Base-by-base conservation (phyloP, 2,113 vertebrate species). In the Lepus europaeus region DNA sequence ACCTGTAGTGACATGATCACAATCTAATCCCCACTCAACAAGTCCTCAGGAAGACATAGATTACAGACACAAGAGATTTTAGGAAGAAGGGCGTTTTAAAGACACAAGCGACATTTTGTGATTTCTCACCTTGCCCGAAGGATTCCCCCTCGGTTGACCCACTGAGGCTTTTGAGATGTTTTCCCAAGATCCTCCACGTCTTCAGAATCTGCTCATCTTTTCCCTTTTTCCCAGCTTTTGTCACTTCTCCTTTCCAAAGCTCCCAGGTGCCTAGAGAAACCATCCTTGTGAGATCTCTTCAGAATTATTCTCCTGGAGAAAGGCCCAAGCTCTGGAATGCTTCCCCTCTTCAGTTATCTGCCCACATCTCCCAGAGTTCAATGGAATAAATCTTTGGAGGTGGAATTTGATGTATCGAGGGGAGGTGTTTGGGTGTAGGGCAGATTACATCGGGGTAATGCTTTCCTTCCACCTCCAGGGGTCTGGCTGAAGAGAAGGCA, bases 401-500 rank as follows among this genome's bases (percentile, higher is more conserved):
- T 97, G 96, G 93, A 97, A 90, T 92, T 95, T 96, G 93, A 90
- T 92, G 64, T 95, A 77, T 90, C 79, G 4, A 97, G 94, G 96
- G 97, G 88, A 97, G 96, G 97, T 92, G 66, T 63, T 66, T 63
- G 93, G 96, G 97, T 79, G 51, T 33, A 90, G 94, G 93, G 94
- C 93, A 95, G 97, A 97, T 94, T 85, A 36, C 69, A 78, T 85
- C 51, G 33, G 36, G 86, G 84, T 97, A 96, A 97, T 78, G 39
- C 80, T 95, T 86, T 90, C 84, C 81, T 97, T 96, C 94, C 61
- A 87, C 36, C 89, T 86, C 68, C 96, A 99, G 99, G 99, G 89
- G 98, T 98, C 33, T 99, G 99, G 99, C 98, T 99, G 73, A 99
- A 99, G 97, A 99, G 99, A 84, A 98, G 98, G 5, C 99, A 99